Percentiles rank a stretch among this genome's conserved stretches.
Conservation (phyloP, 2,113 vertebrate genomes). For the Chaetura pelagica region DNA sequence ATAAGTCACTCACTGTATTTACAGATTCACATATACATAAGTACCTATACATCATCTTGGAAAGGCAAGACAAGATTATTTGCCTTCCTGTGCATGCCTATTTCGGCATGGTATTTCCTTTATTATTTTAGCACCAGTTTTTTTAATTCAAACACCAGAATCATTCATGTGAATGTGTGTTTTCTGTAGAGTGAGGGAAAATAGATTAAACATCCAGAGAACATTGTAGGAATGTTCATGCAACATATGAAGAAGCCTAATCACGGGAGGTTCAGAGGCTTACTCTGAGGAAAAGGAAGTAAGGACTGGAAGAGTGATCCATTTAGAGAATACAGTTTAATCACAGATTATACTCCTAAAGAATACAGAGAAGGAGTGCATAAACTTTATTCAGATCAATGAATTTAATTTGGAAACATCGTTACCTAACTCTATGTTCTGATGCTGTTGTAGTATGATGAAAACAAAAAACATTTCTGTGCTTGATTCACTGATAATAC, state of each 20-base stretch:
- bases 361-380: too few relatives aligned
- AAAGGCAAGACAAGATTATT: background rate
- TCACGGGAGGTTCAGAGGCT: background rate
- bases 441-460: accelerated
- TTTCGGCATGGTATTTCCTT: background rate
- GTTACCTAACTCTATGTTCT: background rate
- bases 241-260: background rate
- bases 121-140: background rate
- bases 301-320: background rate
- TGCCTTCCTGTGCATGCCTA: background rate
- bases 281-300: background rate
- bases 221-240: background rate
- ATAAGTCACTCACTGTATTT: background rate
- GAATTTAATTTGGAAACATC: too few relatives aligned
- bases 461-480: background rate
- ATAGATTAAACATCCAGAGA: background rate
- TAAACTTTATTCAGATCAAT: too few relatives aligned
- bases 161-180: background rate
- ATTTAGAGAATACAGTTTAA: background rate
- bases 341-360: background rate
- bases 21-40: background rate
- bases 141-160: background rate
- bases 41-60: background rate
- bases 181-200: background rate
- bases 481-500: background rate